phyloP scores from a whole-genome alignment of 92 coral and sea anemone species.

The Actinernus sp. region DNA sequence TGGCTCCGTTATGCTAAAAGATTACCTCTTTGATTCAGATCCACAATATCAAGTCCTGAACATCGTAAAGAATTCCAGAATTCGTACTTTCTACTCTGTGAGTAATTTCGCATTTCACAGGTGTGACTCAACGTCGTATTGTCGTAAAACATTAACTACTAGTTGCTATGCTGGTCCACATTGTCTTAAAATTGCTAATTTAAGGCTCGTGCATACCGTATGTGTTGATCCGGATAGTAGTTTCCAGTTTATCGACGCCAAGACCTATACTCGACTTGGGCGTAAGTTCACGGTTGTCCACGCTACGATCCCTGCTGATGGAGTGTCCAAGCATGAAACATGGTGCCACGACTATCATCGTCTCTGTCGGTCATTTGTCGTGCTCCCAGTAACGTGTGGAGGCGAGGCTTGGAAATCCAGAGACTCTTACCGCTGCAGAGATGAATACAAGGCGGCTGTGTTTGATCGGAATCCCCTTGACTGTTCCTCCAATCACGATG shows the following conservation, averaged over 20 bases:
- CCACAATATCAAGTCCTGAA: background rate
- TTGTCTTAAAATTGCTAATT: slow-evolving; percentile 1
- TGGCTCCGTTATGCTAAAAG: slow-evolving; percentile 33
- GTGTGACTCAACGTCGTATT: slow-evolving; percentile 24
- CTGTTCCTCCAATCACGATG: slow-evolving; percentile 16
- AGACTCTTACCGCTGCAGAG: slow-evolving; percentile 36
- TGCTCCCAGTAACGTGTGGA: slow-evolving; percentile 56
- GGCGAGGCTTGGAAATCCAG: slow-evolving; percentile 22
- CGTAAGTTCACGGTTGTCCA: slow-evolving; percentile 34
- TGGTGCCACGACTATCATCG: slow-evolving; percentile 68
- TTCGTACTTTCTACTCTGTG: slow-evolving; percentile 1
- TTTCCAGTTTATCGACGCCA: slow-evolving; percentile 32
- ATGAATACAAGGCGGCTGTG: slow-evolving; percentile 45
- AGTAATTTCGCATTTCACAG: slow-evolving; percentile 19
- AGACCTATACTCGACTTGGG: slow-evolving; percentile 1
- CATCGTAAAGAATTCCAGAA: slow-evolving; percentile 21
- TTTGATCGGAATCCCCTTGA: slow-evolving; percentile 8
- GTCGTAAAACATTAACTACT: slow-evolving; percentile 15
- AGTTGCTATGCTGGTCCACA: slow-evolving; percentile 8
- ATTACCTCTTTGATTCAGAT: background rate
- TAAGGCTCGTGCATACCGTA: slow-evolving; percentile 25
- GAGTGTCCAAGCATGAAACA: slow-evolving; percentile 31
- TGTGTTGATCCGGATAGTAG: slow-evolving; percentile 67
- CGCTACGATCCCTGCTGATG: slow-evolving; percentile 23
- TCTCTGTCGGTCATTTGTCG: slow-evolving; percentile 41